Evolutionary conservation across 2,888 invertebrate genomes (phyloP).

Genomic region (Erebia ligea): DNA sequence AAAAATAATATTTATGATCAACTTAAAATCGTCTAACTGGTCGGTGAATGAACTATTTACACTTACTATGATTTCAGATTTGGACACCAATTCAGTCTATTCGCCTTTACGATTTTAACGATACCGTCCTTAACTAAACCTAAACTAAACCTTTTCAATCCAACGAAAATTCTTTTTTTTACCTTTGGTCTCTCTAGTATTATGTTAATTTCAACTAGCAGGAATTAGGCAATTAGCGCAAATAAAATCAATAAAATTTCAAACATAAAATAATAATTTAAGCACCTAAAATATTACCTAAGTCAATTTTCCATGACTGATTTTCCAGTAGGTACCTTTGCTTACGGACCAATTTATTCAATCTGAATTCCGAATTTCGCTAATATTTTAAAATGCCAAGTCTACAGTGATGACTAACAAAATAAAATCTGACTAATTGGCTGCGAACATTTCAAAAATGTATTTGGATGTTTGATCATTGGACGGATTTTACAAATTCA

Average conservation of each 20-base stretch:
- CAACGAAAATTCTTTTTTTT: no score
- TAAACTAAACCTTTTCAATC: no score
- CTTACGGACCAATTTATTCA: background rate
- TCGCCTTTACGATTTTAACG: no score
- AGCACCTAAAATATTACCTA: background rate
- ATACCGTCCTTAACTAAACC: no score
- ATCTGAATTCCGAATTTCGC: background rate
- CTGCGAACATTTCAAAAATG: slow-evolving; percentile 25
- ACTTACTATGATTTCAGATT: no score
- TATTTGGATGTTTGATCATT: slow-evolving; percentile 36
- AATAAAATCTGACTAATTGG: slow-evolving; percentile 39
- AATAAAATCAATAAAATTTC: background rate
- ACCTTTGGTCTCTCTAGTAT: no score
- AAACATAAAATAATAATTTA: background rate
- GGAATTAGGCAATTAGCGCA: background rate
- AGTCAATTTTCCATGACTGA: slow-evolving; percentile 24
- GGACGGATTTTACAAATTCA: slow-evolving; percentile 38
- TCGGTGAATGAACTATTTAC: no score
- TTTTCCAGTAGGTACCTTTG: slow-evolving; percentile 17
- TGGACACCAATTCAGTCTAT: no score
- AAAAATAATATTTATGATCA: no score
- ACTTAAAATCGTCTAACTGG: no score
- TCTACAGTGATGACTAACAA: slow-evolving; percentile 27
- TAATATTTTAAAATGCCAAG: slow-evolving; percentile 25
- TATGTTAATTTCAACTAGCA: background rate